Evolutionary conservation across 2,797 vertebrate species (phyloP), one percentile per base, ranked within the genome.

Genomic region (Champsocephalus gunnari): DNA sequence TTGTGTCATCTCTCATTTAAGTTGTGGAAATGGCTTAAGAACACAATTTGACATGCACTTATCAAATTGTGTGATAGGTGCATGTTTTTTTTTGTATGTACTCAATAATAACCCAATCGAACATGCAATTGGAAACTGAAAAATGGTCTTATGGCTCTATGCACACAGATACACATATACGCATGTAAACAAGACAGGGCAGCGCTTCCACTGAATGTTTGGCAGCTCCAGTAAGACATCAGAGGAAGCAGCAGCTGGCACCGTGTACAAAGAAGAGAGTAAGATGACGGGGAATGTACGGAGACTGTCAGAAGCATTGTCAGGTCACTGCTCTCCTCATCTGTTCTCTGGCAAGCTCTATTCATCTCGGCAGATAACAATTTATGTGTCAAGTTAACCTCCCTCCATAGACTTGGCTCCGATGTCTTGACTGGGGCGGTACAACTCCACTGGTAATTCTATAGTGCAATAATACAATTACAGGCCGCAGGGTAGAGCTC

Each of bases 331-430:
- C 91, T 92, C 88, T 77, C 75, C 80, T 90, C 81, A 83, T 90
- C 88, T 84, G 89, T 79, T 86, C 86, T 83, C 79, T 77, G 79
- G 73, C 43, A 44, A 88, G 79, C 77, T 87, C 85, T 80, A 90
- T 92, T 93, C 90, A 85, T 92, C 88, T 83, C 87, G 88, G 82
- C 88, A 91, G 86, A 90, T 84, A 83, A 84, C 87, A 87, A 92
- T 95, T 93, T 92, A 91, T 90, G 73, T 87, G 88, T 94, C 92
- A 90, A 84, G 88, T 90, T 92, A 91, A 92, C 86, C 88, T 94
- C 87, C 74, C 85, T 90, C 79, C 63, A 50, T 56, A 79, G 87
- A 85, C 83, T 76, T 54, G 57, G 58, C 88, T 88, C 75, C 19
- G 71, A 83, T 73, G 80, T 82, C 88, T 88, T 78, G 77, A 89